Percentiles rank a stretch among this genome's conserved stretches.
Conservation (phyloP, 1,140 invertebrate species). For the Cherax destructor region DNA sequence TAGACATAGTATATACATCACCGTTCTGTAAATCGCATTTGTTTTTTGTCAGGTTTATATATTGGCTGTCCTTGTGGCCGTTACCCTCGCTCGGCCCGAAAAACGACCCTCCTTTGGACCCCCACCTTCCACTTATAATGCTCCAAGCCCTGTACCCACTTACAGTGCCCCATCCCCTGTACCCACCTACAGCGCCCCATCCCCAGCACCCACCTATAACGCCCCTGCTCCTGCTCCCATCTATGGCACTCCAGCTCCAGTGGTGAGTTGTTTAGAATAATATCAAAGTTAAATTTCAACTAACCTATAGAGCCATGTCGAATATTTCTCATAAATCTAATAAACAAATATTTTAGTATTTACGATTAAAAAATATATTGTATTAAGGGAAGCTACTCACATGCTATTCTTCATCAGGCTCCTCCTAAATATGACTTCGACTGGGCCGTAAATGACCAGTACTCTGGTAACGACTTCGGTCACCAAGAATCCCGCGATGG, state of each 20-base stretch:
- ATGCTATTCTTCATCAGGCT: background rate
- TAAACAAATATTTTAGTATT: too few relatives aligned
- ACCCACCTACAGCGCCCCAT: background rate
- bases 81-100: too few relatives aligned
- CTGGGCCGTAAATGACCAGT: slow-evolving; percentile 86
- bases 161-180: background rate
- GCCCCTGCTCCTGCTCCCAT: background rate
- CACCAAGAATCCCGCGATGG: slow-evolving; percentile 88
- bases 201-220: background rate
- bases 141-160: background rate
- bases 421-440: slow-evolving; percentile 87
- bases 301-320: background rate
- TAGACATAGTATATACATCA: too few relatives aligned
- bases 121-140: background rate
- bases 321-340: too few relatives aligned
- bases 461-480: slow-evolving; percentile 86
- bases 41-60: too few relatives aligned
- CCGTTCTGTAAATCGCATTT: too few relatives aligned
- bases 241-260: background rate
- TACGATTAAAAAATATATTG: background rate
- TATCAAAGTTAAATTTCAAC: background rate
- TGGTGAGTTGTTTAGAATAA: background rate
- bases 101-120: too few relatives aligned
- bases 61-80: too few relatives aligned
- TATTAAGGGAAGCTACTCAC: background rate